Evolutionary conservation across 2,888 invertebrate genomes (phyloP), one percentile per base, ranked within the genome.

Genomic region (Caradrina clavipalpis): DNA sequence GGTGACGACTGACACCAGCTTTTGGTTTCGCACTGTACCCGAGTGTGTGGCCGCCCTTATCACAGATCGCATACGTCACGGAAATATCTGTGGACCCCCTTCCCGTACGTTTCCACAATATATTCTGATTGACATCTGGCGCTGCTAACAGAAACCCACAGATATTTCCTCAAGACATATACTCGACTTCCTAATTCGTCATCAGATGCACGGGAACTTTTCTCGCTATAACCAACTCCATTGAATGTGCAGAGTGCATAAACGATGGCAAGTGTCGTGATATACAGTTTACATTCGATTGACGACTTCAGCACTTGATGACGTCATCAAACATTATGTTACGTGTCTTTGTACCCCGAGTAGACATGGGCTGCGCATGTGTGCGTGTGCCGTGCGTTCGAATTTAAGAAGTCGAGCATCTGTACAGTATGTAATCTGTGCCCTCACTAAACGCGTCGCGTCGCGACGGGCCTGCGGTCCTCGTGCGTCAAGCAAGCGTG

Each of bases 1-100:
- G 95, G 95, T 94, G 92, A 93, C 91, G 78, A 76, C 82, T 75
- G 76, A 78, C 88, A 89, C 91, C 90, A 91, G 92, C 93, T 92
- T 92, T 91, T 91, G 93, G 92, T 91, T 90, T 82, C 86, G 82
- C 85, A 82, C 73, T 75, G 73, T 75, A 71, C 79, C 78, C 75
- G 71, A 66, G 75, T 73, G 76, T 80, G 77, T 77, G 80, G 76
- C 80, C 64, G 80, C 64, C 79, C 76, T 61, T 54, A 58, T 55
- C 62, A 59, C 69, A 61, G 74, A 62, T 69, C 69, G 62, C 69
- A 72, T 39, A 55, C 51, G 5, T 13, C 11, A 15, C 17, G 22
- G 35, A 58, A 78, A 80, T 76, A 70, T 76, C 77, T 80, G 65
- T 63, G 62, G 26, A 59, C 57, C 19, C 57, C 55, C 59, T 39